Evolutionary conservation across 64 coral and sea anemone species (phyloP).

Genomic region (Montipora foliosa): DNA sequence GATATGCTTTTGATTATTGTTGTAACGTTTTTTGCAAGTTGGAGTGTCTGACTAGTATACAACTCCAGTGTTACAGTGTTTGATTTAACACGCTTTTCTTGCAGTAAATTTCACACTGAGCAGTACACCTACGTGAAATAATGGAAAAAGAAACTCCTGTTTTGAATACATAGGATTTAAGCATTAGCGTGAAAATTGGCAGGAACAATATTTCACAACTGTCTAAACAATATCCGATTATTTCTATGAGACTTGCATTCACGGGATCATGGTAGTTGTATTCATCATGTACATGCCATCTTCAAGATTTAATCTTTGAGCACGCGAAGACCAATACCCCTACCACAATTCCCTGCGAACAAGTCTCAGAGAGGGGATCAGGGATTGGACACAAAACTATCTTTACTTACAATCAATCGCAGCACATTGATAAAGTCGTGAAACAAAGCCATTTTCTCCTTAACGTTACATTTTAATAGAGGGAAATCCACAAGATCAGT

Average conservation of each 20-base stretch:
- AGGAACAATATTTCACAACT: not conserved
- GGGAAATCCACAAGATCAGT: not conserved
- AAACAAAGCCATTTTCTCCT: not conserved
- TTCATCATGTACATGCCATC: constrained; percentile 1
- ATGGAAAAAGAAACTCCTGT: not conserved
- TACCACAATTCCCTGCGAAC: not conserved
- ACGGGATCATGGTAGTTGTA: not conserved
- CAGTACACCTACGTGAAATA: not conserved
- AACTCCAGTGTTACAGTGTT: not conserved
- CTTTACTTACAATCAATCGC: no score
- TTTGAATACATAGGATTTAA: constrained; percentile 3
- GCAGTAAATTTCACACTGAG: not conserved
- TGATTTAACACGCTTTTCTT: not conserved
- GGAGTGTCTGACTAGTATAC: not conserved
- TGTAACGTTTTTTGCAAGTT: not conserved
- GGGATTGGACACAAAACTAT: no score
- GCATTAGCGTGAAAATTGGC: not conserved
- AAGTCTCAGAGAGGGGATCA: not conserved
- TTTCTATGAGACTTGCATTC: not conserved
- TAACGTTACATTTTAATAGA: not conserved
- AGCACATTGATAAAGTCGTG: no score
- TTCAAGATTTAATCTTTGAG: constrained; percentile 15
- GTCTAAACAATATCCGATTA: not conserved
- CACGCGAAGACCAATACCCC: not conserved
- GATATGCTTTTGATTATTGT: not conserved